Percentiles rank a stretch among this genome's conserved stretches.
phyloP scores from a whole-genome alignment of 2,113 vertebrate genomes.

The Zingel zingel region DNA sequence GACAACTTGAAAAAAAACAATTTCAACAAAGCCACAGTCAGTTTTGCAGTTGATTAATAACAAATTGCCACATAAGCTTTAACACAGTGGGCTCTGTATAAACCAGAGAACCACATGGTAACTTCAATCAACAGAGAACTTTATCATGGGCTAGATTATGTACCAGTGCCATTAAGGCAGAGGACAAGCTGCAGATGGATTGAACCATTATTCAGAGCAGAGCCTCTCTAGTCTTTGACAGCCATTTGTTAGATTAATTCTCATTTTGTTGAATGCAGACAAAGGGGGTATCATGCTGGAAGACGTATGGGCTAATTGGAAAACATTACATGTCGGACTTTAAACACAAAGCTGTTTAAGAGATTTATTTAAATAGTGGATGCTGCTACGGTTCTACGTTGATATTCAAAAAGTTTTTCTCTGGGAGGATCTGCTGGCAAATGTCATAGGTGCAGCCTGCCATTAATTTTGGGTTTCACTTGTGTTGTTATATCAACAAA shows the following conservation, averaged over 20 bases:
- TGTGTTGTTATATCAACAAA: slow-evolving; percentile 18
- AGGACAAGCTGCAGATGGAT: slow-evolving; percentile 58
- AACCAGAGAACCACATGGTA: slow-evolving; percentile 43
- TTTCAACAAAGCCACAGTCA: background rate
- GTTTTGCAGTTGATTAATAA: slow-evolving; percentile 20
- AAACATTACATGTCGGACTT: slow-evolving; percentile 32
- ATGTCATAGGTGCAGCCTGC: slow-evolving; percentile 41
- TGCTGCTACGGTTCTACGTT: background rate
- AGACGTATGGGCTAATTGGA: slow-evolving; percentile 50
- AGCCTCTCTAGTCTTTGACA: slow-evolving; percentile 55
- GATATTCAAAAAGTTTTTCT: slow-evolving; percentile 47
- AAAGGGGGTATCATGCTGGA: slow-evolving; percentile 34
- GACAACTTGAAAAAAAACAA: background rate
- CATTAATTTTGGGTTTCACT: background rate
- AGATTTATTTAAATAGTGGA: slow-evolving; percentile 2
- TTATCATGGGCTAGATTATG: slow-evolving; percentile 52
- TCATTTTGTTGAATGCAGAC: slow-evolving; percentile 67
- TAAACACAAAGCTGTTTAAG: background rate
- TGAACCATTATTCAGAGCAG: slow-evolving; percentile 77
- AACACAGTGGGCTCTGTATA: slow-evolving; percentile 8
- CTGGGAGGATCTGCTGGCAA: slow-evolving; percentile 27
- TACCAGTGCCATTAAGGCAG: slow-evolving; percentile 53
- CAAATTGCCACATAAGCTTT: slow-evolving; percentile 42
- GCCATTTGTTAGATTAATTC: slow-evolving; percentile 82
- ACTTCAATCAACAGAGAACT: slow-evolving; percentile 57